Percentiles rank a stretch among this genome's conserved stretches.
Conservation (phyloP, 30 jellyfish, hydroid and myxozoan species). For the Morbakka virulenta region DNA sequence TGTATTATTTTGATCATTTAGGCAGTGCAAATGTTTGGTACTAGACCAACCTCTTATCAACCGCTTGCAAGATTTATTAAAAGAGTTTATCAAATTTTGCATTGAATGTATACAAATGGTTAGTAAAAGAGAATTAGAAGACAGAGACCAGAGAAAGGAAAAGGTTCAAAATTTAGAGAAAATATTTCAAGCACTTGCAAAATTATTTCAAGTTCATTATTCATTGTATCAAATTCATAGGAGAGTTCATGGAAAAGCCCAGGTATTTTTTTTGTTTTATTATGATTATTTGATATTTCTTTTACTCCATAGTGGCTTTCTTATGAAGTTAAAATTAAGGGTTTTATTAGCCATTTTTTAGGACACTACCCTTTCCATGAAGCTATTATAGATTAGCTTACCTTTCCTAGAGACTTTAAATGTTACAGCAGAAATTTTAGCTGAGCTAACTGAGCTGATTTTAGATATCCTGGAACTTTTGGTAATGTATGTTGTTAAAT, state of each 20-base stretch:
- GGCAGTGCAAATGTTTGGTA: conserved; percentile 52
- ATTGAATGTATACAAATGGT: conserved; percentile 34
- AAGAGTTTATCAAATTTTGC: conserved; percentile 52
- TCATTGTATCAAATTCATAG: conserved; percentile 71
- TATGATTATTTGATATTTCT: neutral
- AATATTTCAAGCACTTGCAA: conserved; percentile 85
- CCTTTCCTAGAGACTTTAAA: too few relatives aligned
- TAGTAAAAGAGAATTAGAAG: conserved; percentile 11
- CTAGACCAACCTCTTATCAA: conserved; percentile 32
- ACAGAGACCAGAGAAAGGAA: conserved; percentile 18
- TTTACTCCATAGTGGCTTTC: too few relatives aligned
- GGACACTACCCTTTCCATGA: too few relatives aligned
- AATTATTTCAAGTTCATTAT: conserved; percentile 82
- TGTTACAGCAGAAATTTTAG: too few relatives aligned
- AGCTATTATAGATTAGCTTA: too few relatives aligned
- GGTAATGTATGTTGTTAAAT: too few relatives aligned
- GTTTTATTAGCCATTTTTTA: neutral
- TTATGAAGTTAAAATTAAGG: neutral
- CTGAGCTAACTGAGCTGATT: too few relatives aligned
- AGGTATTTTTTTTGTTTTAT: neutral
- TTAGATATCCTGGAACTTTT: too few relatives aligned
- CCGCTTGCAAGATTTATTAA: conserved; percentile 15
- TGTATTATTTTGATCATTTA: neutral
- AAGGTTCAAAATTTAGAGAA: conserved; percentile 41
- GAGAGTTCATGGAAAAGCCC: conserved; percentile 26